Evolutionary conservation across 2,888 invertebrate species (phyloP), one percentile per base, ranked within the genome.

Genomic region (Camponotus fellah): DNA sequence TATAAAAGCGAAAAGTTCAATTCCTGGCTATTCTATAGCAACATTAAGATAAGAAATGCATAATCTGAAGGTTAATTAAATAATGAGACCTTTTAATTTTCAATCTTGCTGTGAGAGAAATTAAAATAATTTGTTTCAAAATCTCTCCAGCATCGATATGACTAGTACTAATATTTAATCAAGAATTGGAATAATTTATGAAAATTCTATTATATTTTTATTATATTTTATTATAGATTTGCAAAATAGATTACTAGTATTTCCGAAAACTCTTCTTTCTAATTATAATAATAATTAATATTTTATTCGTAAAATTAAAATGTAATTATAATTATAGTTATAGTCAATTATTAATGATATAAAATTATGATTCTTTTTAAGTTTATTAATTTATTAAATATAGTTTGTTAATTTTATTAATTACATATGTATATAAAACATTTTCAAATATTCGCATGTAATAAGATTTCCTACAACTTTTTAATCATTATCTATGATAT

Each of bases 401-500:
- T 17, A 46, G 12, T 46, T 49, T 49, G 17, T 49, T 49, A 49
- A 49, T 14, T 49, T 49, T 49, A 49, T 49, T 49, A 49, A 49
- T 14, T 26, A 26, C 2, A 26, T 26, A 26, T 26, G 2, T 26
- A 26, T 26, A 26, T 26, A 26, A 26, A 26, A 26, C 2, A 26
- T 26, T 26, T 2, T 26, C 26, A 26, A 58, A 72, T 37, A 56
- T 14, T 3, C 12, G 5, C 3, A 43, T 12, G 2, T 32, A 77
- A 21, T 21, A 68, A 43, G 6, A 68, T 26, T 43, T 46, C 32
- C 34, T 43, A n/a, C 68, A 34, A 77, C 32, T 9, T 12, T 43
- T 34, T 64, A 56, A 56, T 56, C 40, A 77, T 66, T 66, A 77
- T 79, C 68, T 68, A 77, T 6, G 0, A 2, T 66, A 77, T 68